phyloP scores from a whole-genome alignment of 2,113 vertebrate species.

The Agapornis roseicollis region DNA sequence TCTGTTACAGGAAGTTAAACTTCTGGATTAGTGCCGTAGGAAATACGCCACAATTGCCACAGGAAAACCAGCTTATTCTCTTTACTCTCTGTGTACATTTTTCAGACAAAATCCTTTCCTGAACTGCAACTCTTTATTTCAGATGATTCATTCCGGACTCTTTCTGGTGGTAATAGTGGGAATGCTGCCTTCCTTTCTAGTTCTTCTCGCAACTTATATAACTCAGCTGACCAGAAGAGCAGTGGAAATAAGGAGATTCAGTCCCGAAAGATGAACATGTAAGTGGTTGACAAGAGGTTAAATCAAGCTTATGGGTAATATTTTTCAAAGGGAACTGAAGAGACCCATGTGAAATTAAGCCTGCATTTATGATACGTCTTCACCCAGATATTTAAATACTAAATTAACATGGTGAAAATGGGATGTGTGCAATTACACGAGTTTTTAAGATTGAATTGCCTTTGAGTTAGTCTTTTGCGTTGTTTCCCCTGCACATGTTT shows the following conservation, averaged over 20 bases:
- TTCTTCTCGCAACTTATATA: slow-evolving; percentile 76
- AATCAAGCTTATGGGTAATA: not conserved
- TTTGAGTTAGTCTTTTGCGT: not conserved
- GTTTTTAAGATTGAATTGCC: not conserved
- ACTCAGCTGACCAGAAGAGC: slow-evolving; percentile 78
- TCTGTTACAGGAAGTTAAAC: not conserved
- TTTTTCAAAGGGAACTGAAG: not conserved
- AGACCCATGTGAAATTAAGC: not conserved
- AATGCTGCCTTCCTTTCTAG: slow-evolving; percentile 69
- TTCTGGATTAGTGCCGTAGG: not conserved
- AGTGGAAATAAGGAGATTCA: slow-evolving; percentile 82
- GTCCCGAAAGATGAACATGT: slow-evolving; percentile 87
- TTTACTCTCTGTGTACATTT: not conserved
- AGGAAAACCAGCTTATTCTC: not conserved
- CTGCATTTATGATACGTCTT: not conserved
- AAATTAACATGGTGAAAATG: not conserved
- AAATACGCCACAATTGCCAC: not conserved
- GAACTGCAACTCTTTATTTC: slow-evolving; percentile 25
- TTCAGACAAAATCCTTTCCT: not conserved
- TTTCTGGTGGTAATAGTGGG: slow-evolving; percentile 73
- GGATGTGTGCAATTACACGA: not conserved
- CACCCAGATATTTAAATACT: not conserved
- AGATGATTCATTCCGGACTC: slow-evolving; percentile 84
- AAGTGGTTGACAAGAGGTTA: slow-evolving; percentile 58
- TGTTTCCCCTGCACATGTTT: not conserved